Evolutionary conservation across 1,140 invertebrate genomes (phyloP).

Genomic region (Drosophila asahinai): DNA sequence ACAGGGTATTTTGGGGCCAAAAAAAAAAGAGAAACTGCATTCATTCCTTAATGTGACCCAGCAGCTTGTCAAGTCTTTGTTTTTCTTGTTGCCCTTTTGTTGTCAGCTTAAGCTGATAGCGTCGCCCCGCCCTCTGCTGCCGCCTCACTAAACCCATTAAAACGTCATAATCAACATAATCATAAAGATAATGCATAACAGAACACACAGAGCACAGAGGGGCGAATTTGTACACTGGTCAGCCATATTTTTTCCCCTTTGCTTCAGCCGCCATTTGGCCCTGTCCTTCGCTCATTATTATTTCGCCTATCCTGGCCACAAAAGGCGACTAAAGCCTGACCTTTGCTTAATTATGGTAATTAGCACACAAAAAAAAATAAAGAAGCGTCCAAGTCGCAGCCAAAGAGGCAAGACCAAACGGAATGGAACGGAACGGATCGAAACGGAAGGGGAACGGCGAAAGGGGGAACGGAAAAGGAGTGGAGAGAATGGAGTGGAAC

Average conservation of each 20-base stretch:
- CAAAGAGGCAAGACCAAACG: slow-evolving; percentile 70
- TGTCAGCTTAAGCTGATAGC: slow-evolving; percentile 49
- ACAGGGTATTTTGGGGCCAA: slow-evolving; percentile 15
- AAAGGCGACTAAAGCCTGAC: slow-evolving; percentile 81
- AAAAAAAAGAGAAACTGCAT: slow-evolving; percentile 28
- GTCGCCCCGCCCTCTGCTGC: not conserved
- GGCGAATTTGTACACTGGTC: slow-evolving; percentile 63
- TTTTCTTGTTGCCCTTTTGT: slow-evolving; percentile 31
- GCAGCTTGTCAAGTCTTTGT: slow-evolving; percentile 67
- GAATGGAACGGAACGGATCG: slow-evolving; percentile 34
- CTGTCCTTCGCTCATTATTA: slow-evolving; percentile 65
- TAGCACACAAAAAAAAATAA: slow-evolving; percentile 60
- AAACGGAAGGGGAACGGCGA: slow-evolving; percentile 11
- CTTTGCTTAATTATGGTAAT: slow-evolving; percentile 84
- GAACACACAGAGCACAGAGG: slow-evolving; percentile 20
- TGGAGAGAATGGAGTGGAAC: not conserved
- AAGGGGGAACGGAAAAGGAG: slow-evolving; percentile 9
- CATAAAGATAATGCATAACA: slow-evolving; percentile 71
- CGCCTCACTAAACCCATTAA: slow-evolving; percentile 78
- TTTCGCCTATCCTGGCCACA: slow-evolving; percentile 70
- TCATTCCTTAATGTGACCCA: slow-evolving; percentile 54
- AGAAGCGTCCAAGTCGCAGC: slow-evolving; percentile 28
- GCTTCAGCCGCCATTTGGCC: not conserved
- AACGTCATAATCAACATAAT: slow-evolving; percentile 82
- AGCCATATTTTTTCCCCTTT: slow-evolving; percentile 51